Conservation (phyloP, 2,113 vertebrate genomes). For the Poeciliopsis retropinna region DNA sequence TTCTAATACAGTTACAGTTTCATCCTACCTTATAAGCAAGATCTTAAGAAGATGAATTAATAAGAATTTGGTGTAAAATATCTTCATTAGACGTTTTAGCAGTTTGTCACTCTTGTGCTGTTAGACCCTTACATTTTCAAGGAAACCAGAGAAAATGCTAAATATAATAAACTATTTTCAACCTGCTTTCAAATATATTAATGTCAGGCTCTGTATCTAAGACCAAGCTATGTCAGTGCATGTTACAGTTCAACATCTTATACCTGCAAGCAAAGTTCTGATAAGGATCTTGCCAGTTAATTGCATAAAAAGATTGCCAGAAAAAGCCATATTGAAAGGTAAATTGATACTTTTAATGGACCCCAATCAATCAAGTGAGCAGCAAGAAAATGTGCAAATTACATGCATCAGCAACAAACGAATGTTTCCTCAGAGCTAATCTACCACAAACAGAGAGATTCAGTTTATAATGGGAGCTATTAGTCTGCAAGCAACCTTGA, state of each 20-base stretch:
- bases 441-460: slow-evolving; percentile 10
- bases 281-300: slow-evolving; percentile 15
- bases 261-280: neutral
- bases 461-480: slow-evolving; percentile 1
- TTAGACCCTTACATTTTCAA: too few relatives aligned
- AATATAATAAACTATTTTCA: too few relatives aligned
- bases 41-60: too few relatives aligned
- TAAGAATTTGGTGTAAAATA: too few relatives aligned
- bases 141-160: too few relatives aligned
- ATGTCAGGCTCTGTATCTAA: neutral
- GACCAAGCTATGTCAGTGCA: neutral
- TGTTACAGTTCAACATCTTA: neutral
- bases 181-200: too few relatives aligned
- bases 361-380: neutral
- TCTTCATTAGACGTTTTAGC: too few relatives aligned
- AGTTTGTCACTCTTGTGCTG: too few relatives aligned
- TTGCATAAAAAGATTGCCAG: slow-evolving; percentile 2
- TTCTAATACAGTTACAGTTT: too few relatives aligned
- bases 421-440: slow-evolving; percentile 8
- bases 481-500: neutral
- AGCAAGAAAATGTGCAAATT: neutral
- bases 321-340: neutral
- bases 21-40: too few relatives aligned
- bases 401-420: slow-evolving; percentile 1
- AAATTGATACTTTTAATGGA: neutral